phyloP scores from a whole-genome alignment of 1,140 invertebrate genomes.

The Polypedilum vanderplanki region DNA sequence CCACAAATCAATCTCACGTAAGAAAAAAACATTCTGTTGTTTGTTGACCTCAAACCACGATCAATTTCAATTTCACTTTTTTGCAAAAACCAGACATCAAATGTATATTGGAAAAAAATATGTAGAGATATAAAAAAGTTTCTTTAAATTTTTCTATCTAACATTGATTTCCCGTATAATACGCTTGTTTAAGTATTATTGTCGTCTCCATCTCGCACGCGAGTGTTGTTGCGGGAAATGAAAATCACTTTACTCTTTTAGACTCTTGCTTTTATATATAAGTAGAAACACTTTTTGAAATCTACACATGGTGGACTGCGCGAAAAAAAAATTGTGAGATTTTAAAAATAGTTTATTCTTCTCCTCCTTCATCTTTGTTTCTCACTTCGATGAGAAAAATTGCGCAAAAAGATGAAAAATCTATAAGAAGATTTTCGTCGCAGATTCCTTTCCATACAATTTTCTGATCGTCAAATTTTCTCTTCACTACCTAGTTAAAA shows the following conservation, averaged over 20 bases:
- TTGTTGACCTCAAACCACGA: constrained; percentile 11
- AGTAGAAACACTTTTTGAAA: too few relatives aligned
- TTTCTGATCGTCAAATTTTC: background rate
- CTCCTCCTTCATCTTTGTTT: too few relatives aligned
- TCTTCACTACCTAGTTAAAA: background rate
- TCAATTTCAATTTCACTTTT: constrained; percentile 14
- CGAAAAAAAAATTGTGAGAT: background rate
- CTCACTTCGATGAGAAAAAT: background rate
- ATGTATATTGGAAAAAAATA: background rate
- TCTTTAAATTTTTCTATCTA: background rate
- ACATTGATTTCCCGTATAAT: background rate
- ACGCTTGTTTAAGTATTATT: background rate
- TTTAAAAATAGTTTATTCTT: too few relatives aligned
- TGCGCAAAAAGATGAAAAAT: background rate
- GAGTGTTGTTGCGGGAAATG: background rate
- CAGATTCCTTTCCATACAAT: background rate
- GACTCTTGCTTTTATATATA: too few relatives aligned
- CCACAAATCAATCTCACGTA: constrained; percentile 14
- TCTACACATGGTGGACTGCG: background rate
- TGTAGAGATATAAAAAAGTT: background rate
- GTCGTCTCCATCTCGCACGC: background rate
- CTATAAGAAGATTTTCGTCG: background rate
- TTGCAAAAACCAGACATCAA: constrained; percentile 6
- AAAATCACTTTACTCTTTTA: background rate
- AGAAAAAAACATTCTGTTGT: constrained; percentile 9